Evolutionary conservation across 2,888 invertebrate genomes (phyloP).

Genomic region (Drosophila sordidapex): DNA sequence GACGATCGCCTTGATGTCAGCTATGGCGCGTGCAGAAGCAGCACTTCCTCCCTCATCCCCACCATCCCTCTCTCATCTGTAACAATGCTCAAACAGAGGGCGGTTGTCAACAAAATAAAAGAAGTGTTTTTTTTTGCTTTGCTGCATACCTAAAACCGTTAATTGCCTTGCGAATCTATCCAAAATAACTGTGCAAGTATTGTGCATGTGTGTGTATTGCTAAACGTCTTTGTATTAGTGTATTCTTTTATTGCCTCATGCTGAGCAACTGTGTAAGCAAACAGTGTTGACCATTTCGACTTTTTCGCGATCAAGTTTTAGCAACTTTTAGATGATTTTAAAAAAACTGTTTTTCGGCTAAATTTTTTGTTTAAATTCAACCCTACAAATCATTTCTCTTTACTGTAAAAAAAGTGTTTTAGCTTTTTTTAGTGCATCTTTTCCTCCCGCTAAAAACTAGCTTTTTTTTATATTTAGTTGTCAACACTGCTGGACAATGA

Average conservation of each 20-base stretch:
- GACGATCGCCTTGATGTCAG: slow-evolving; percentile 56
- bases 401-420: neutral
- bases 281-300: neutral
- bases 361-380: neutral
- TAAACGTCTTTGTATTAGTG: neutral
- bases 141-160: slow-evolving; percentile 57
- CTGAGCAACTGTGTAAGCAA: slow-evolving; percentile 6
- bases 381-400: neutral
- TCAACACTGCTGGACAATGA: slow-evolving; percentile 1
- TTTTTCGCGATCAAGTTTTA: neutral
- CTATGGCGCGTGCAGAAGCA: slow-evolving; percentile 61
- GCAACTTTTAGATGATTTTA: neutral
- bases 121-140: slow-evolving; percentile 15
- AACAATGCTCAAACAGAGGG: slow-evolving; percentile 19
- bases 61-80: neutral
- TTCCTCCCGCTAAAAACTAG: neutral
- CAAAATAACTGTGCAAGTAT: slow-evolving; percentile 11
- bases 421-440: neutral
- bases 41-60: neutral
- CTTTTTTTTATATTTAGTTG: neutral
- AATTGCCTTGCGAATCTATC: slow-evolving; percentile 63
- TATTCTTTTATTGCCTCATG: neutral
- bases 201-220: slow-evolving; percentile 2
- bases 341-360: neutral
- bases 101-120: slow-evolving; percentile 7